Evolutionary conservation across 2,888 invertebrate genomes (phyloP).

Genomic region (Formica aserva): DNA sequence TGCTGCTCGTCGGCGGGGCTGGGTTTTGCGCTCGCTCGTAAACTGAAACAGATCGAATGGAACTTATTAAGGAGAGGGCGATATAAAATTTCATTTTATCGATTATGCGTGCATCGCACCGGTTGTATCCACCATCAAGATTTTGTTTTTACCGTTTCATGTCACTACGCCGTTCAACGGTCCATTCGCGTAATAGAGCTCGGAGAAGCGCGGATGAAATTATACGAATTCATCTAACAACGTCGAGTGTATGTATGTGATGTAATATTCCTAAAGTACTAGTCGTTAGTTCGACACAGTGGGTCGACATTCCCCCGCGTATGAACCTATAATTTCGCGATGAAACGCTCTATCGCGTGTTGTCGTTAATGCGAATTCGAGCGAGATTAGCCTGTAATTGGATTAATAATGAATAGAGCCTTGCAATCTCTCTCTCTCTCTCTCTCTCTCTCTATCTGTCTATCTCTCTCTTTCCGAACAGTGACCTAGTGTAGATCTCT

Average conservation of each 20-base stretch:
- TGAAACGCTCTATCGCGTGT: conserved; percentile 25
- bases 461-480: neutral
- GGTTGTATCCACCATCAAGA: neutral
- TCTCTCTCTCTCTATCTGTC: too few relatives aligned
- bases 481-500: conserved; percentile 4
- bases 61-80: too few relatives aligned
- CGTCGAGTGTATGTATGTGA: conserved; percentile 23
- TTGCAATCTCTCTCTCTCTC: too few relatives aligned
- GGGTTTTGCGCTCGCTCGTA: conserved; percentile 84
- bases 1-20: conserved; percentile 85
- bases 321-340: conserved; percentile 15
- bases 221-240: conserved; percentile 40
- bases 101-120: neutral
- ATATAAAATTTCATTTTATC: neutral
- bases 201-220: conserved; percentile 24
- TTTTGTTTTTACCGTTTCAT: neutral
- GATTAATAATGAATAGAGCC: conserved; percentile 22
- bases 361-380: conserved; percentile 11
- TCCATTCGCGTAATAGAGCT: conserved; percentile 3
- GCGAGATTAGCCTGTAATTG: conserved; percentile 20
- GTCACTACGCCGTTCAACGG: neutral
- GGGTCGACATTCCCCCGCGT: conserved; percentile 15
- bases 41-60: conserved; percentile 76
- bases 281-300: conserved; percentile 38
- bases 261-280: conserved; percentile 43